Conservation (phyloP, 64 coral and sea anemone species). For the Pocillopora damicornis region DNA sequence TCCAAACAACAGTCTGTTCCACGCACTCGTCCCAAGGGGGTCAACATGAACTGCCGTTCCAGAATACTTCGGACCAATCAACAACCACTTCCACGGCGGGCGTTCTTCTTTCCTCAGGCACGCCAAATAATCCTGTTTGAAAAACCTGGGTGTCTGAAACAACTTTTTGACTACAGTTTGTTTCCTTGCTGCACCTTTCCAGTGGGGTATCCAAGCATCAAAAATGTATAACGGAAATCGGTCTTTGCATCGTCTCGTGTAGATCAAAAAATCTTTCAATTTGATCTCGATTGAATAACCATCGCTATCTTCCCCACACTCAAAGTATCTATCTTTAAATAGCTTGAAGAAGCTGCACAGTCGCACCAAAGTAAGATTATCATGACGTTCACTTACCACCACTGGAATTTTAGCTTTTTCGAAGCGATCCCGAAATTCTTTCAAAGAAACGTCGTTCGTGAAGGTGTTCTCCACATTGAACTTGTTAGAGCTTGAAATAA, state of each 20-base stretch:
- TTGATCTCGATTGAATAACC: slow-evolving; percentile 19
- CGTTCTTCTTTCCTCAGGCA: background rate
- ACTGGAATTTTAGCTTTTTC: slow-evolving; percentile 2
- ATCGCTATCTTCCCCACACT: slow-evolving; percentile 12
- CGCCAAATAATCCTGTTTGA: slow-evolving; percentile 13
- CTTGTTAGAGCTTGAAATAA: background rate
- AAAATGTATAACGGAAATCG: slow-evolving; percentile 28
- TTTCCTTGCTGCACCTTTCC: background rate
- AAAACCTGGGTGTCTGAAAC: slow-evolving; percentile 8
- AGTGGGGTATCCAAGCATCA: slow-evolving; percentile 13
- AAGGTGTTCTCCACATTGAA: background rate
- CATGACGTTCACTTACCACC: background rate
- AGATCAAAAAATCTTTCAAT: slow-evolving; percentile 21
- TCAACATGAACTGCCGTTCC: slow-evolving; percentile 21
- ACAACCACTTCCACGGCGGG: slow-evolving; percentile 10
- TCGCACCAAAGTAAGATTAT: too few relatives aligned
- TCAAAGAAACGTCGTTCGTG: background rate
- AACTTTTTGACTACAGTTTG: background rate
- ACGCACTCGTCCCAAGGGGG: slow-evolving; percentile 28
- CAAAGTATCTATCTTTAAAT: background rate
- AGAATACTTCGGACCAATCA: slow-evolving; percentile 23
- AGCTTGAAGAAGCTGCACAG: background rate
- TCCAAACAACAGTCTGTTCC: slow-evolving; percentile 19
- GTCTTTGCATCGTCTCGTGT: slow-evolving; percentile 6
- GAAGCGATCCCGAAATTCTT: slow-evolving; percentile 8